Evolutionary conservation across 2,888 invertebrate genomes (phyloP).

Genomic region (Julus scanicus): DNA sequence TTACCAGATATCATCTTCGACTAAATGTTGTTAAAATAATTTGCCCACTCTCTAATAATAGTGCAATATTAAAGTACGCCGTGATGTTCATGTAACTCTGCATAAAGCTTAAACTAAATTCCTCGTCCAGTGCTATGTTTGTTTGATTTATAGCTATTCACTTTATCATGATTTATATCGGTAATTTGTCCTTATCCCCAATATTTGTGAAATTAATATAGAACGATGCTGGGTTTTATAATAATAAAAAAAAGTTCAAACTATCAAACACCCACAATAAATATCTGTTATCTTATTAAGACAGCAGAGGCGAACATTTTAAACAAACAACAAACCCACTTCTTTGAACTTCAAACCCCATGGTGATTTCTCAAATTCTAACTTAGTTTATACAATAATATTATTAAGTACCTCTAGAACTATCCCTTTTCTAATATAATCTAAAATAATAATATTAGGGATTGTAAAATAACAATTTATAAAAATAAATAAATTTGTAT

Average conservation of each 20-base stretch:
- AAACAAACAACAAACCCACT: neutral
- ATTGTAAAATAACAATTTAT: too few relatives aligned
- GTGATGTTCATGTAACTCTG: neutral
- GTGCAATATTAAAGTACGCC: too few relatives aligned
- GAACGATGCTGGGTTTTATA: neutral
- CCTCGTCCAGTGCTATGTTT: neutral
- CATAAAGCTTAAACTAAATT: neutral
- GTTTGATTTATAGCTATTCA: neutral
- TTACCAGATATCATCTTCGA: too few relatives aligned
- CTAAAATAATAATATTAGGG: too few relatives aligned
- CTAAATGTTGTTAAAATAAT: neutral
- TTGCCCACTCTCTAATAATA: too few relatives aligned
- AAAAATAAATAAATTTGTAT: too few relatives aligned
- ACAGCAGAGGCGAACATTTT: neutral
- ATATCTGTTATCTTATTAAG: neutral
- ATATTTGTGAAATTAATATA: neutral
- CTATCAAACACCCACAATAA: neutral
- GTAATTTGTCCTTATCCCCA: neutral
- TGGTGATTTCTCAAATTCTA: neutral
- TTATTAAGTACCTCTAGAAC: too few relatives aligned
- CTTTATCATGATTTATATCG: neutral
- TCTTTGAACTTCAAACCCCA: neutral
- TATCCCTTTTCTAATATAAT: too few relatives aligned
- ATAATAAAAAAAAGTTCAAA: neutral
- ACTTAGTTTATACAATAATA: neutral